A percentile compares a stretch with the other conserved stretches of the same genome.
Evolutionary conservation across 2,888 invertebrate genomes (phyloP).

Genomic region (Volucella bombylans): DNA sequence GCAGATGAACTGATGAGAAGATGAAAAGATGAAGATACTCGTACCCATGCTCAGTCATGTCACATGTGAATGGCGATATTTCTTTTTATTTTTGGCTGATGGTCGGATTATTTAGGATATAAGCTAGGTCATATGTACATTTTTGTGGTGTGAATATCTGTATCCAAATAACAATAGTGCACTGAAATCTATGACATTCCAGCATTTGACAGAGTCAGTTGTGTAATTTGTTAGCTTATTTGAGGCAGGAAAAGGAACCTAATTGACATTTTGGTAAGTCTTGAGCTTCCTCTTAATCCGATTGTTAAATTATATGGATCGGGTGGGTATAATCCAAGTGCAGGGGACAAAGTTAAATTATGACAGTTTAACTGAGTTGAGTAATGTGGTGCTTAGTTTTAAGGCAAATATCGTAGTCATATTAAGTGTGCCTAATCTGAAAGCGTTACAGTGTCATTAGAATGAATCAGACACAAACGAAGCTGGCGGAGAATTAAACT

Average conservation of each 20-base stretch:
- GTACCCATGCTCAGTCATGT: slow-evolving; percentile 1
- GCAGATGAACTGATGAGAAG: slow-evolving; percentile 53
- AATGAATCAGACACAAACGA: no score
- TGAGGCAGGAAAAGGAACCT: slow-evolving; percentile 14
- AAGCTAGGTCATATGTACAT: neutral
- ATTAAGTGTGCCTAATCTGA: no score
- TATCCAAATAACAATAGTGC: neutral
- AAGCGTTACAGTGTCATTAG: no score
- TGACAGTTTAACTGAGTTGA: neutral
- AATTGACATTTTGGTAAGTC: slow-evolving; percentile 2
- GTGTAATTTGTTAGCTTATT: slow-evolving; percentile 30
- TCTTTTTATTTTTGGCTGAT: slow-evolving; percentile 8
- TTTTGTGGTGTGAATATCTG: neutral
- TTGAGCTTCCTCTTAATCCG: neutral
- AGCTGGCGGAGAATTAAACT: no score
- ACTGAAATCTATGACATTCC: slow-evolving; percentile 21
- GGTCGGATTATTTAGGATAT: slow-evolving; percentile 23
- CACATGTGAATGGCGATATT: slow-evolving; percentile 3
- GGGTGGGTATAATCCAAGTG: neutral
- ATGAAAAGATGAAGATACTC: slow-evolving; percentile 26
- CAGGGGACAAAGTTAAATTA: neutral
- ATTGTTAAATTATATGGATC: slow-evolving; percentile 1
- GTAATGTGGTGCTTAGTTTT: neutral
- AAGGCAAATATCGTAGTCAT: neutral
- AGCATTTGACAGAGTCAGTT: slow-evolving; percentile 36